Evolutionary conservation across 2,113 vertebrate genomes (phyloP), one percentile per base, ranked within the genome.

Genomic region (Puntigrus tetrazona): DNA sequence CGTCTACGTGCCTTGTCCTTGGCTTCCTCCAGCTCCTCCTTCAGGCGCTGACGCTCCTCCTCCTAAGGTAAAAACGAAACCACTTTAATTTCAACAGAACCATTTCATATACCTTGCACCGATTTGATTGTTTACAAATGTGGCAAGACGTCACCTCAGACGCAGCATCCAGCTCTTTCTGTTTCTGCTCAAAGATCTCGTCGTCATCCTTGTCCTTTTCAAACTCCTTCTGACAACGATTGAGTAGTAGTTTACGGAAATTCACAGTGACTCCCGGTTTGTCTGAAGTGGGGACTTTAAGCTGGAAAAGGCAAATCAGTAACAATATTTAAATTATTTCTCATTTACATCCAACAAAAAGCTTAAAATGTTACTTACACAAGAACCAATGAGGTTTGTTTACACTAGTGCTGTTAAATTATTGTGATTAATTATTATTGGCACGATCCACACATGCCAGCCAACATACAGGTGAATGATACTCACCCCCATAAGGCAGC

Each of bases 141-240:
- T 41, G 55, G 34, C 3, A 25, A 67, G 8, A 14, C 43, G 1
- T 81, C 63, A 98, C 96, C 31, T 94, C 95, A 85, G 94, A 93
- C 18, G 97, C 93, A 85, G 96, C 95, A 57, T 99, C 98, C 0
- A 99, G 88, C 86, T 99, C 98, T 55, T 98, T 99, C 90, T 99
- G 97, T 89, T 98, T 99, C 91, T 94, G 97, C 91, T 99, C 98
- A 89, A 99, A 98, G 88, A 98, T 96, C 20, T 96, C 96, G 0
- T 98, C 97, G 0, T 99, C 97, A 29, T 97, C 97, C 88, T 98
- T 97, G 93, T 99, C 98, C 91, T 97, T 98, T 84, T 99, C 98
- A 92, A 99, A 99, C 78, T 99, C 98, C 84, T 98, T 99, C 95
- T 99, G 98, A 92, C 98, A 99, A 57, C 98, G 98, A 88, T 99